Evolutionary conservation across 1,140 invertebrate genomes (phyloP), one percentile per base, ranked within the genome.

Genomic region (Campoletis sonorensis): DNA sequence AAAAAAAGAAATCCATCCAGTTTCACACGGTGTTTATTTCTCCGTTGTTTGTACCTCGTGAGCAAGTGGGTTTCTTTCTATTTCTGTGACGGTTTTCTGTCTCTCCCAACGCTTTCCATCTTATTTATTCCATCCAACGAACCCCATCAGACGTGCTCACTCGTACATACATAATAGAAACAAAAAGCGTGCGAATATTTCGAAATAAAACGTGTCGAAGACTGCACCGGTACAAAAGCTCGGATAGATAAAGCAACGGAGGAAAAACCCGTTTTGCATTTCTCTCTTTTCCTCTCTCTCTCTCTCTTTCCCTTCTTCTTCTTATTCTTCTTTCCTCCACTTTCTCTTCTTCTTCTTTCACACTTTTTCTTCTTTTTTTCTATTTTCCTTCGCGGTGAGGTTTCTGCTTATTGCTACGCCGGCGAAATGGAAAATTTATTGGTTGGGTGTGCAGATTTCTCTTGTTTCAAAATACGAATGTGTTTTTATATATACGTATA

Each of bases 341-440:
- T 8, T 15, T 30, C 15, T 4, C 15, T 4, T 27, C 13, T 26
- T 21, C 15, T 70, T 71, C 18, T 40, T 11, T 45, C 40, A n/a
- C 68, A 37, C 27, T 30, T 8, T 4, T 3, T 4, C 30, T 45
- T n/a, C 8, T 13, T 45, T 45, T 11, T 45, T 45, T 45, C 40
- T 45, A 45, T 45, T 45, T 45, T 45, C 13, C 13, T 11, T 45
- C 40, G 40, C 18, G 51, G 67, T 61, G 54, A 10, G 26, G 30
- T 75, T 13, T 40, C 75, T 33, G 58, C 40, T 77, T 77, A 79
- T 81, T 49, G 67, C 73, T 73, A 75, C 49, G 82, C 40, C 58
- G 40, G 64, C 77, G 61, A 84, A 86, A 83, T 83, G 81, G 75
- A 61, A 83, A 85, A 86, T 86, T 86, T 86, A 86, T 85, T 82